Evolutionary conservation across 30 jellyfish, hydroid and myxozoan genomes (phyloP).

Genomic region (Rhopilema esculentum): DNA sequence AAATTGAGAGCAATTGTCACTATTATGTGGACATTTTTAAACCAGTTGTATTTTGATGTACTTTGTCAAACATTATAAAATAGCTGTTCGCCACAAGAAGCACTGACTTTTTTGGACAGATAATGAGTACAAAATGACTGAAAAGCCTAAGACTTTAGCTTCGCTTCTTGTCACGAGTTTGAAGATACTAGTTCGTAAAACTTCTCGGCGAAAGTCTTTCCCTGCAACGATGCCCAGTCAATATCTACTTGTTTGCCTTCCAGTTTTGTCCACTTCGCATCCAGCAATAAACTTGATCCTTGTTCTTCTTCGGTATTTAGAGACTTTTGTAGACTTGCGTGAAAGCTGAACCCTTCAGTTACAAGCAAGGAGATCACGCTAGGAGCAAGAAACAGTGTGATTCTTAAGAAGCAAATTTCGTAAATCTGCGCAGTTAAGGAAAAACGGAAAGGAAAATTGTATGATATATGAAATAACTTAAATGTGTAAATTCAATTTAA

Average conservation of each 20-base stretch:
- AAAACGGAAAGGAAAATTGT: too few species aligned
- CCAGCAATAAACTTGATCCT: constrained; percentile 2
- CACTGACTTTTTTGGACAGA: too few species aligned
- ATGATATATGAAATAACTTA: too few species aligned
- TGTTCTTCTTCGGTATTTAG: constrained; percentile 33
- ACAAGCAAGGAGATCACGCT: constrained; percentile 37
- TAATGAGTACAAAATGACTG: too few species aligned
- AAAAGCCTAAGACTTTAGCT: too few species aligned
- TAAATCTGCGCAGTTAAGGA: not conserved
- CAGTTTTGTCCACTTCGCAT: constrained; percentile 51
- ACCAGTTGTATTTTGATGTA: too few species aligned
- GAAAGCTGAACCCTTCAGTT: constrained; percentile 1
- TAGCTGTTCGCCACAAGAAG: too few species aligned
- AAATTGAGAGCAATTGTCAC: too few species aligned
- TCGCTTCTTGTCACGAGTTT: constrained; percentile 9
- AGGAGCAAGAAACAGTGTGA: not conserved
- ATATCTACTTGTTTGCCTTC: constrained; percentile 47
- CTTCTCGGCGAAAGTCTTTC: constrained; percentile 60
- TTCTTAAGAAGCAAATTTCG: not conserved
- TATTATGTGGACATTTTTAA: too few species aligned
- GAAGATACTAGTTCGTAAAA: constrained; percentile 61
- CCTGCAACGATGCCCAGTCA: constrained; percentile 35
- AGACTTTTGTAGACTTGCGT: constrained; percentile 29
- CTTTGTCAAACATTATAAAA: too few species aligned
- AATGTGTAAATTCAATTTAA: not conserved